Evolutionary conservation across 2,113 vertebrate species (phyloP).

Genomic region (Pelodiscus sinensis): DNA sequence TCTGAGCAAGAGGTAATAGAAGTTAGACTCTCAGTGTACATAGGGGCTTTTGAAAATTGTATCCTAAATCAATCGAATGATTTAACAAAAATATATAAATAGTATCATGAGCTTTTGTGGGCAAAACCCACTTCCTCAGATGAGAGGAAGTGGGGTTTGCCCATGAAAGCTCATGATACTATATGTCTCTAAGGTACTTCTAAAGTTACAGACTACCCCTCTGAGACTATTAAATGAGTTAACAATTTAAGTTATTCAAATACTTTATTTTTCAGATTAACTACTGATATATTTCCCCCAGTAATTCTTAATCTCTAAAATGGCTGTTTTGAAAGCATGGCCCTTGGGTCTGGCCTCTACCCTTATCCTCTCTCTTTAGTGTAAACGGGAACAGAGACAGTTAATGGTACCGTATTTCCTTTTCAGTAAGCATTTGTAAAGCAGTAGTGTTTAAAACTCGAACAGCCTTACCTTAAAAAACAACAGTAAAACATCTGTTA

Average conservation of each 20-base stretch:
- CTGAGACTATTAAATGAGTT: background rate
- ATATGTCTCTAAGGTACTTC: too few species aligned
- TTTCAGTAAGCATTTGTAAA: background rate
- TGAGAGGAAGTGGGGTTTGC: too few species aligned
- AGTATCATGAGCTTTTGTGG: too few species aligned
- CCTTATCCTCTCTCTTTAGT: background rate
- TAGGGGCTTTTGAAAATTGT: background rate
- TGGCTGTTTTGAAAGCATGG: background rate
- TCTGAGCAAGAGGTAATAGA: background rate
- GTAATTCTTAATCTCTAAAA: conserved; percentile 10
- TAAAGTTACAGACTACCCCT: too few species aligned
- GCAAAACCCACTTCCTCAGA: too few species aligned
- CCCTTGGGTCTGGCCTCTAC: background rate
- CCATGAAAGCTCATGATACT: too few species aligned
- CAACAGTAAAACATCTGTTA: background rate
- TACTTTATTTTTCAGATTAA: background rate
- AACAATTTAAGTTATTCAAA: background rate
- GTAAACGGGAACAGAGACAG: background rate
- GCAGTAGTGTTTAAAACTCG: background rate
- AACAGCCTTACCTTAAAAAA: background rate
- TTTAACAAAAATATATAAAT: background rate
- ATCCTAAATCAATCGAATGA: conserved; percentile 24
- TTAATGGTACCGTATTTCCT: background rate
- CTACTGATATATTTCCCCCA: background rate
- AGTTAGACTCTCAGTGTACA: conserved; percentile 30